Evolutionary conservation across 2,113 vertebrate species (phyloP).

Genomic region (Saguinus imperator): DNA sequence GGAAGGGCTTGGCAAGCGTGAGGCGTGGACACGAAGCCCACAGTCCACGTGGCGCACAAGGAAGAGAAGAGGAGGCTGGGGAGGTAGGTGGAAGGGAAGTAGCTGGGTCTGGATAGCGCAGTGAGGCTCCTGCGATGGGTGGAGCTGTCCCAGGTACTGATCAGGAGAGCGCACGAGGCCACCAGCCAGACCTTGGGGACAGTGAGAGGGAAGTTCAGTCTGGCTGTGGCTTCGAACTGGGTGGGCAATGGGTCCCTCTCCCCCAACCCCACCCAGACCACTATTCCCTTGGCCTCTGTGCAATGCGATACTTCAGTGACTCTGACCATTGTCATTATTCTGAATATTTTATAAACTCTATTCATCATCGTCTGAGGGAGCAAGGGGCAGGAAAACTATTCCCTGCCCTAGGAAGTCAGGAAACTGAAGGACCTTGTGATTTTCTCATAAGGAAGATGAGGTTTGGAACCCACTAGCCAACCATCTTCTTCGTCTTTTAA

Average conservation of each 20-base stretch:
- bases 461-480: not conserved
- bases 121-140: accelerated
- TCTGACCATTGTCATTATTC: not conserved
- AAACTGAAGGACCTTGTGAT: not conserved
- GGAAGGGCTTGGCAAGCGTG: not conserved
- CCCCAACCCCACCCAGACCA: not conserved
- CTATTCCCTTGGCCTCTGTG: not conserved
- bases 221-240: not conserved
- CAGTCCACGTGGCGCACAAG: accelerated
- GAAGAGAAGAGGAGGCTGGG: not conserved
- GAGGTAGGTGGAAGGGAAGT: no score
- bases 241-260: not conserved
- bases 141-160: conserved; percentile 58
- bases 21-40: not conserved
- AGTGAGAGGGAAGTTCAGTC: not conserved
- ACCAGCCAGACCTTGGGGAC: not conserved
- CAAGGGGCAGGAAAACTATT: not conserved
- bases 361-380: not conserved
- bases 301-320: not conserved
- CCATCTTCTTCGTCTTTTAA: not conserved
- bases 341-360: not conserved
- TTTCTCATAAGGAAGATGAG: not conserved
- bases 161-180: accelerated
- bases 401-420: not conserved
- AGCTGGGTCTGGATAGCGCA: accelerated